Conservation (phyloP, 2,113 vertebrate species). For the Passer domesticus region DNA sequence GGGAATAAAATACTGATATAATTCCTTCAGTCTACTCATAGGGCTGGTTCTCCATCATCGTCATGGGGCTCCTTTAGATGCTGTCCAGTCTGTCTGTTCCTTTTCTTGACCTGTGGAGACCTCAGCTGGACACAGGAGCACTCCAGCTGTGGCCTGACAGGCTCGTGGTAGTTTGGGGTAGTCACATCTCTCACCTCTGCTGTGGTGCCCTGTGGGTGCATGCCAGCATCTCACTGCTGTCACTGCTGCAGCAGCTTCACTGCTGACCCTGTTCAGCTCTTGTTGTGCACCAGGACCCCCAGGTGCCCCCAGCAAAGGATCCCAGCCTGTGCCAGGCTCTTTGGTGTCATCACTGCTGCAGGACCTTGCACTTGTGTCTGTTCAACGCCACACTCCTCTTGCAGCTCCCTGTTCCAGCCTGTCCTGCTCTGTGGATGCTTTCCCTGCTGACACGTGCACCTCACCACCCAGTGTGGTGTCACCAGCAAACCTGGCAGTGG, state of each 20-base stretch:
- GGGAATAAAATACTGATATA: background rate
- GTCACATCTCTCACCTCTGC: background rate
- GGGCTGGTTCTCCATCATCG: background rate
- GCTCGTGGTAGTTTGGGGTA: background rate
- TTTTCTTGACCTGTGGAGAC: background rate
- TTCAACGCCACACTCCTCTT: background rate
- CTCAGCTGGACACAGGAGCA: background rate
- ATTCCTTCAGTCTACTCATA: background rate
- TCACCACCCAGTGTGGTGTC: background rate
- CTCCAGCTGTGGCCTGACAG: background rate
- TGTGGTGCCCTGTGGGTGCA: background rate
- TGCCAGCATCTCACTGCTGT: background rate
- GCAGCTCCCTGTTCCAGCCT: background rate
- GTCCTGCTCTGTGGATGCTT: background rate
- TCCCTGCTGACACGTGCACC: accelerated
- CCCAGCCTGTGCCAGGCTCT: background rate
- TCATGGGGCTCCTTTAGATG: background rate
- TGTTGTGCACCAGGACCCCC: background rate
- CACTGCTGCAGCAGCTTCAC: background rate
- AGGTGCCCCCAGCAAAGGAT: background rate
- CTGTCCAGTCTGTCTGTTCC: background rate
- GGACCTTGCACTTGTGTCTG: background rate
- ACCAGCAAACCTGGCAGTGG: background rate
- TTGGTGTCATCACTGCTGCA: background rate
- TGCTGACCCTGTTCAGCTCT: background rate